Evolutionary conservation across 2,797 vertebrate species (phyloP), one percentile per base, ranked within the genome.

Genomic region (Hybognathus amarus): DNA sequence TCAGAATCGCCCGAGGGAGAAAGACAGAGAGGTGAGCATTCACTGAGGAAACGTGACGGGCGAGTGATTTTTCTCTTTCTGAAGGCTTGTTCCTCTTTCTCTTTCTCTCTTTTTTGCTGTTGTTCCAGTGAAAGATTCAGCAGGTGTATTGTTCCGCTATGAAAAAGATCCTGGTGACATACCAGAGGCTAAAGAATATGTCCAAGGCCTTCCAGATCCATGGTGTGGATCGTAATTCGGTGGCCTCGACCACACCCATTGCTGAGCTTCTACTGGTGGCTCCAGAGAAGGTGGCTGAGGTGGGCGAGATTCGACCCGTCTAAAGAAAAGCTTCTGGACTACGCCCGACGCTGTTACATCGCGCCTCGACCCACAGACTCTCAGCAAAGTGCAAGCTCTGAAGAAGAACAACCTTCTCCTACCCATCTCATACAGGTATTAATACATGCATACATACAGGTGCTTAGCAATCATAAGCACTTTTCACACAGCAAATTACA

Each of bases 131-230:
- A 97, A 97, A 93, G 96, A 97, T 33, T 95, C 96, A 0, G 97
- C 97, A 2, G 97, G 97, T 1, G 97, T 97, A n/a, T 92, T 98
- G 52, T 97, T 96, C 89, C 96, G 97, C 84, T 98, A 98, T 90
- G n/a, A 98, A 97, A 90, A 97, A 97, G 93, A 97, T 98, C 89
- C 93, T 98, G 54, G 95, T 96, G 74, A 97, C 97, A 17, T 97
- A 97, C 90, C 97, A 98, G 92, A 95, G 95, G 80, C 91, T 97
- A 77, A 97, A 97, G 90, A 97, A 97, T 88, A 97, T 98, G 97
- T 97, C 96, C 1, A 95, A 97, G 89, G 97, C 97, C 79, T 98
- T 97, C 30, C 96, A 97, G 85, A 95, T 97, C 89, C 96, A 97
- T 36, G 96, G 96, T 0, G 96, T 98, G 52, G 97, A 98, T 89